Conservation (phyloP, 2,113 vertebrate genomes). For the Urocolius indicus region DNA sequence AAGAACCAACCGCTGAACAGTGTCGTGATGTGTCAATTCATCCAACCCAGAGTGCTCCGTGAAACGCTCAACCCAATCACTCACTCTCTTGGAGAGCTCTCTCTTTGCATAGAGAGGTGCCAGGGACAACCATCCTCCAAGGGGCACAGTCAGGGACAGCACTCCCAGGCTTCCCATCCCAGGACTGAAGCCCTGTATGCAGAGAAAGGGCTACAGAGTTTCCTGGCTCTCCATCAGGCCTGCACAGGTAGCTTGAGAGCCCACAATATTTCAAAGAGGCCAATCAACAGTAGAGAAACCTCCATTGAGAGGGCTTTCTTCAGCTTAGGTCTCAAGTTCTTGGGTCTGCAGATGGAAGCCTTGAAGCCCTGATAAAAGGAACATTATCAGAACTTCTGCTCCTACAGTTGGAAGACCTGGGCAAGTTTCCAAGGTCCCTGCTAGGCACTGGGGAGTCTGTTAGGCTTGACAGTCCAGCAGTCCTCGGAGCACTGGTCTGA, state of each 20-base stretch:
- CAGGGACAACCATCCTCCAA: background rate
- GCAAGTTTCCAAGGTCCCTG: slow-evolving; percentile 57
- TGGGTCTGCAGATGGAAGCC: slow-evolving; percentile 47
- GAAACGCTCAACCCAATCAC: background rate
- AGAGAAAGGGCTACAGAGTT: background rate
- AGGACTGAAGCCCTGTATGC: background rate
- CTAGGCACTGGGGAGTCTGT: background rate
- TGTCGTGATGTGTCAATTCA: background rate
- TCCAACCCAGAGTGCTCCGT: background rate
- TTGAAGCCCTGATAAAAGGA: slow-evolving; percentile 51
- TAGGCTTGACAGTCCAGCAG: background rate
- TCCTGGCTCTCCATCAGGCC: background rate
- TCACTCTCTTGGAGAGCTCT: background rate
- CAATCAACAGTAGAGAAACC: background rate
- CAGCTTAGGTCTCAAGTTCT: background rate
- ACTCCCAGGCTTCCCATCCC: background rate
- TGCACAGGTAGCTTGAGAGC: background rate
- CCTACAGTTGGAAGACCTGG: background rate
- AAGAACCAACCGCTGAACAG: background rate
- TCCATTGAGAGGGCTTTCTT: background rate
- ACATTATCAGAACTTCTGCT: slow-evolving; percentile 35
- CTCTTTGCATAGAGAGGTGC: background rate
- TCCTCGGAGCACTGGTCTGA: background rate
- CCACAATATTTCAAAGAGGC: background rate
- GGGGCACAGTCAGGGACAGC: background rate